These are phyloP conservation scores for Cryptus viduatorius DNA, from an alignment of 2,888 invertebrate genomes.

Conservation along the genomic window DNA sequence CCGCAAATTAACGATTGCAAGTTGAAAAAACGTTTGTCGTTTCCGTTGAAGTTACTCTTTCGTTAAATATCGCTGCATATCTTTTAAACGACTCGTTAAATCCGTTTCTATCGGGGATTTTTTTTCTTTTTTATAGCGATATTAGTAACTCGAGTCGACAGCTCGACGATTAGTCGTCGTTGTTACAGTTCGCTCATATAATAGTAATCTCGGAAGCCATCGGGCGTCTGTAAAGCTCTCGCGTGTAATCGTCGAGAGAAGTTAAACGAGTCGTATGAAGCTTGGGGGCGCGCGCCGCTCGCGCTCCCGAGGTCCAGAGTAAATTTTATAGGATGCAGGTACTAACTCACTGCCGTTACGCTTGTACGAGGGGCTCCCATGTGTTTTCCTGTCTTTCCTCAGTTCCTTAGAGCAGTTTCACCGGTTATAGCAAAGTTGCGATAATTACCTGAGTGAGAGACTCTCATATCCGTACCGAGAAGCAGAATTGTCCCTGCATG, in stretches of 20 bases:
- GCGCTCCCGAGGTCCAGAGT: slow-evolving; percentile 14
- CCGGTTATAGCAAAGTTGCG: slow-evolving; percentile 19
- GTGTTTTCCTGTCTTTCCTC: slow-evolving; percentile 39
- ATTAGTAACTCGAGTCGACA: too few species aligned
- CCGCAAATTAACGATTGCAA: too few species aligned
- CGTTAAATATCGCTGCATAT: too few species aligned
- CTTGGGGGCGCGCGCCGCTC: not conserved
- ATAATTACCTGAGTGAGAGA: slow-evolving; percentile 26
- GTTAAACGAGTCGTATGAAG: not conserved
- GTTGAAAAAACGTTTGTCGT: too few species aligned
- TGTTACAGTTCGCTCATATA: too few species aligned
- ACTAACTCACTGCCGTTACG: slow-evolving; percentile 40
- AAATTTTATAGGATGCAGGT: slow-evolving; percentile 32
- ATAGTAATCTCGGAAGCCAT: too few species aligned
- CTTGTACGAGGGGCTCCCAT: not conserved
- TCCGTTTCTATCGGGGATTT: too few species aligned
- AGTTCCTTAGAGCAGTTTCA: slow-evolving; percentile 32
- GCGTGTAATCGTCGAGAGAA: slow-evolving; percentile 20
- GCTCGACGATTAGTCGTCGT: too few species aligned
- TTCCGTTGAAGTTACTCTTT: too few species aligned
- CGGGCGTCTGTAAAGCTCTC: not conserved
- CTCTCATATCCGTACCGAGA: not conserved
- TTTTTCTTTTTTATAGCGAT: too few species aligned
- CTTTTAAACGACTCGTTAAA: too few species aligned
- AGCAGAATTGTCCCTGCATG: not conserved